Evolutionary conservation across 2,888 invertebrate species (phyloP).

Genomic region (Agrochola circellaris): DNA sequence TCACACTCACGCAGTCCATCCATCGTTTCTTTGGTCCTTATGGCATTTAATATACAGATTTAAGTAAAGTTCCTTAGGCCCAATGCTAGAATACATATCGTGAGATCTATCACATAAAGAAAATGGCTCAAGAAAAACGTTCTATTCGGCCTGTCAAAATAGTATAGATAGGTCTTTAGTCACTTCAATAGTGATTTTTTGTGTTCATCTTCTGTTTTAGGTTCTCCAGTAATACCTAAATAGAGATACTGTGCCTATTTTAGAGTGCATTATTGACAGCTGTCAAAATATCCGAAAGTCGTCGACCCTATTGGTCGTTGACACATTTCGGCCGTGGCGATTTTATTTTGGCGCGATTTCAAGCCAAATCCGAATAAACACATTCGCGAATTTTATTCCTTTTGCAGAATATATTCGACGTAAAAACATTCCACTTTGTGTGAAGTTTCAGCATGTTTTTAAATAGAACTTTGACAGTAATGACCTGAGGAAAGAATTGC

Average conservation of each 20-base stretch:
- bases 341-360: constrained; percentile 79
- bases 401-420: constrained; percentile 69
- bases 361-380: constrained; percentile 66
- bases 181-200: too few relatives aligned
- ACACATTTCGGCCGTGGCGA: constrained; percentile 65
- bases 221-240: too few relatives aligned
- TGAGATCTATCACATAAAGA: too few relatives aligned
- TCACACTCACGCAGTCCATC: too few relatives aligned
- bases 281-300: constrained; percentile 67
- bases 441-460: constrained; percentile 58
- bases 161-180: too few relatives aligned
- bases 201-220: too few relatives aligned
- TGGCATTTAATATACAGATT: too few relatives aligned
- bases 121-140: too few relatives aligned
- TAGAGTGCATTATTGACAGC: constrained; percentile 10
- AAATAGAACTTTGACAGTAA: constrained; percentile 56
- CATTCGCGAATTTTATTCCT: constrained; percentile 69
- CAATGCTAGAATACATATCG: too few relatives aligned
- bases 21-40: too few relatives aligned
- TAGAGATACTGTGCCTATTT: neutral
- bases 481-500: constrained; percentile 22
- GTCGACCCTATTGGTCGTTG: constrained; percentile 73
- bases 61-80: too few relatives aligned
- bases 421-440: constrained; percentile 48
- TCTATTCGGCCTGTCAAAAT: too few relatives aligned